Evolutionary conservation across 2,888 invertebrate species (phyloP), one percentile per base, ranked within the genome.

Genomic region (Dicranocentrus wangi): DNA sequence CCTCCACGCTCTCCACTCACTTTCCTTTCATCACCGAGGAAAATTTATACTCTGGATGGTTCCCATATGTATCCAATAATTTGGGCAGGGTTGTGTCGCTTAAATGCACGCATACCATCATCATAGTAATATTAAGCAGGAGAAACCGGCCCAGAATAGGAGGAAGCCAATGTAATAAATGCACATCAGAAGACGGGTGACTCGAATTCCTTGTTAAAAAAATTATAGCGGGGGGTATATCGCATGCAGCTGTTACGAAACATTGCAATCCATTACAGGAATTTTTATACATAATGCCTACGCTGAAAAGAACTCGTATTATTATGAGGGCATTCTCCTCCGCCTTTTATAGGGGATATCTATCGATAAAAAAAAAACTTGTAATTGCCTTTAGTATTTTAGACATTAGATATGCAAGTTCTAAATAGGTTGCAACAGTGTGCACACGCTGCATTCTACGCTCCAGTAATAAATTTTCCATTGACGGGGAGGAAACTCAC

Each of bases 51-150:
- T 53, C 21, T 53, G 5, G 17, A 47, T 47, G 70, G 27, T 17
- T 28, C 25, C 28, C 51, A n/a, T n/a, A 58, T 23, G 19, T 58
- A 21, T 55, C 51, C n/a, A 10, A 39, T 55, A 70, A 51, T 55
- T 70, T 70, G 70, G 39, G 58, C 27, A 55, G 27, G 17, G 39
- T 39, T 47, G 17, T 66, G 32, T 27, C n/a, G n/a, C n/a, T n/a
- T n/a, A n/a, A 39, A 2, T 63, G 58, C 32, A 69, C 17, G 32
- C 32, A 32, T 32, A 32, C 32, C 32, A 3, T 10, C 32, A 32
- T 32, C 32, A 32, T 32, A 32, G 3, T 32, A n/a, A 32, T 32
- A 32, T 32, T 32, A 10, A 32, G 10, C 32, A 7, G 10, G 32
- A 32, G 10, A 10, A 32, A n/a, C n/a, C n/a, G n/a, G n/a, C n/a